Percentiles rank a stretch among this genome's conserved stretches.
These are phyloP conservation scores for Drosophila fungiperda DNA, from an alignment of 2,888 invertebrate genomes.

Conservation along the genomic window DNA sequence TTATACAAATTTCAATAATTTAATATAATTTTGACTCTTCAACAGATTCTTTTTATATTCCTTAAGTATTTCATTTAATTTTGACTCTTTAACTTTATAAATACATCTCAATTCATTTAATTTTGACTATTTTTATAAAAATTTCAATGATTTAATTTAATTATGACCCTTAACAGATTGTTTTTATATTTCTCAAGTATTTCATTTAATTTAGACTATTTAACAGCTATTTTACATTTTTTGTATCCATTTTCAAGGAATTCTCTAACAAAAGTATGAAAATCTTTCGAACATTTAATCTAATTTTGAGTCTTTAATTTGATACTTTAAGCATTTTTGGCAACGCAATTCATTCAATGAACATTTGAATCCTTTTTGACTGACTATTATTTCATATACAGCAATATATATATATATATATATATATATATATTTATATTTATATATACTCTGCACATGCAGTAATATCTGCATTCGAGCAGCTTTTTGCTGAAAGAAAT, in stretches of 20 bases:
- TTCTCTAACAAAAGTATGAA: not conserved
- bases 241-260: not conserved
- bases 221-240: conserved; percentile 16
- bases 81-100: conserved; percentile 1
- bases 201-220: not conserved
- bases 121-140: too few relatives aligned
- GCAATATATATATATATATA: conserved; percentile 30
- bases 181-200: too few relatives aligned
- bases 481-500: conserved; percentile 24
- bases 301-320: conserved; percentile 2
- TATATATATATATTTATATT: conserved; percentile 9
- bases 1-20: too few relatives aligned
- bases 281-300: not conserved
- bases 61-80: too few relatives aligned
- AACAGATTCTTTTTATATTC: too few relatives aligned
- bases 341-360: conserved; percentile 6
- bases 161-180: too few relatives aligned
- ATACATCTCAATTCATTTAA: too few relatives aligned
- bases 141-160: too few relatives aligned
- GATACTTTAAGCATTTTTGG: conserved; percentile 22
- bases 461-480: conserved; percentile 59
- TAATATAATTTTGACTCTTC: too few relatives aligned
- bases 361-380: conserved; percentile 21
- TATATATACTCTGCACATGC: conserved; percentile 41
- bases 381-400: conserved; percentile 31